phyloP scores from a whole-genome alignment of 1,140 invertebrate genomes.

The Macrocentrus cingulum region DNA sequence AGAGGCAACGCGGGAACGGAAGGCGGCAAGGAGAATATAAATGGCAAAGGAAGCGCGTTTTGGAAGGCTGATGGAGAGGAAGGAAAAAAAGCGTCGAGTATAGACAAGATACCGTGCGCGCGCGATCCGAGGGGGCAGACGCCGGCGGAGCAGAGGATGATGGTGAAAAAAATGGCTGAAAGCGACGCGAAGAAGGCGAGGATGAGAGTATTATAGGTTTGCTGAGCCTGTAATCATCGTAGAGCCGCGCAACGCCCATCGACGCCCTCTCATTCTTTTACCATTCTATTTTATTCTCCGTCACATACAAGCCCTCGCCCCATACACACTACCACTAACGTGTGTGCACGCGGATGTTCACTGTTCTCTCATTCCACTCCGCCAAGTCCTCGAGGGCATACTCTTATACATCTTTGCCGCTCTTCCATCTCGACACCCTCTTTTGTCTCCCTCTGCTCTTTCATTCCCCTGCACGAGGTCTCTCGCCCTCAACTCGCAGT shows the following conservation, averaged over 20 bases:
- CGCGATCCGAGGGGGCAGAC: no score
- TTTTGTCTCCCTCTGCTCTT: constrained; percentile 30
- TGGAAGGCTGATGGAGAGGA: constrained; percentile 4
- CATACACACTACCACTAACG: neutral
- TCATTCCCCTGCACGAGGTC: constrained; percentile 5
- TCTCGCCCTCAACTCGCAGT: constrained; percentile 23
- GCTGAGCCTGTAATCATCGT: constrained; percentile 57
- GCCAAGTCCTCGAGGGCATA: constrained; percentile 28
- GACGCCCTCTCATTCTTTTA: constrained; percentile 50
- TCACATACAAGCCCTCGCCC: constrained; percentile 23
- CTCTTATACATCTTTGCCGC: constrained; percentile 21
- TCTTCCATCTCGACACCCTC: constrained; percentile 32
- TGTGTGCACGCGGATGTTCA: constrained; percentile 23
- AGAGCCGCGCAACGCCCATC: constrained; percentile 56
- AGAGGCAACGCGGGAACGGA: constrained; percentile 30
- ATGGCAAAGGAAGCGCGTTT: constrained; percentile 20
- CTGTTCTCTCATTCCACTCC: constrained; percentile 32
- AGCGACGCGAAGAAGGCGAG: constrained; percentile 32
- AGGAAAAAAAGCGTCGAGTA: constrained; percentile 13
- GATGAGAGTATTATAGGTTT: constrained; percentile 56
- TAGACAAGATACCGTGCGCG: no score
- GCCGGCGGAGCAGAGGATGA: constrained; percentile 13
- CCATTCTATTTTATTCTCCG: constrained; percentile 44
- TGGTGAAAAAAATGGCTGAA: constrained; percentile 15
- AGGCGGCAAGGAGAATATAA: constrained; percentile 21